Evolutionary conservation across 2,113 vertebrate species (phyloP), one percentile per base, ranked within the genome.

Genomic region (Dolichallabes microphthalmus): DNA sequence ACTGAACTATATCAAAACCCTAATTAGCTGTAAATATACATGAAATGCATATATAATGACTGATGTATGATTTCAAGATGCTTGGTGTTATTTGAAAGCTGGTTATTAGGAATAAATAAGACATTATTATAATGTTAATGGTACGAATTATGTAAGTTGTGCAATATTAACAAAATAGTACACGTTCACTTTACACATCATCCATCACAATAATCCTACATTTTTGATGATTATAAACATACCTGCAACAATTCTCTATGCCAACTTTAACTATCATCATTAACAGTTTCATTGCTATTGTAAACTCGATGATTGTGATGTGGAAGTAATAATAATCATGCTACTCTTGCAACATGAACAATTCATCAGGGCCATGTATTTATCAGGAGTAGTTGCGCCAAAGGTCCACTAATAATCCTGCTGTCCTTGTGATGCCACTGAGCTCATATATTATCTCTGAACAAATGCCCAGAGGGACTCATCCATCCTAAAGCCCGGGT

Each of bases 391-490:
- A 39, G 68, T 75, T 76, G 66, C 57, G 78, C 83, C 63, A 85
- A 83, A 63, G 60, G 77, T 63, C 57, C 76, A 83, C 87, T 88
- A 86, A 87, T 86, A 88, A 82, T 85, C n/a, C 39, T 25, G 53
- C 63, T 86, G 87, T 86, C 87, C 89, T 90, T 86, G 86, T 83
- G 66, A 74, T 66, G 77, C 58, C 57, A 84, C 77, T 71, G 60
- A 83, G 86, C 83, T 85, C 84, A 80, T 90, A 86, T 87, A 82
- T 87, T 87, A 87, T 82, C 87, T 82, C 50, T 57, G 35, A 85
- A 78, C 80, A 85, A 85, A 84, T 87, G 75, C 84, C 86, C 82
- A 64, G 35, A 66, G 84, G 66, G 86, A 84, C 66, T 85, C 77
- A 80, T 87, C 71, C 73, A 68, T 84, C 63, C 45, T 25, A 30